A percentile compares a stretch with the other conserved stretches of the same genome.
These are phyloP conservation scores for Bradypodion pumilum DNA, from an alignment of 2,797 vertebrate species.

Conservation along the genomic window DNA sequence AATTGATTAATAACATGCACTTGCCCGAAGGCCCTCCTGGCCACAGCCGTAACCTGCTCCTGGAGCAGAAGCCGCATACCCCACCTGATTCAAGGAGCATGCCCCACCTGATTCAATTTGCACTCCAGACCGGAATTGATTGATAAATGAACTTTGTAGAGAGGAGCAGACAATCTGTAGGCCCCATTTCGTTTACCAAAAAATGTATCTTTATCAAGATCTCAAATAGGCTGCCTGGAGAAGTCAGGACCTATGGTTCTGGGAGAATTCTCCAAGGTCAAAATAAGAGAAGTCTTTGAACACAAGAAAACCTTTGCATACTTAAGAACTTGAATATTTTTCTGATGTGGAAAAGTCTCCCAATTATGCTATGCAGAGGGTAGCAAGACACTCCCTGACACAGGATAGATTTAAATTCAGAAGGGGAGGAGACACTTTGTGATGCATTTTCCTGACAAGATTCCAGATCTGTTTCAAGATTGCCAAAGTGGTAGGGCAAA, in stretches of 20 bases:
- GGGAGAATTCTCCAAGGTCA: not conserved
- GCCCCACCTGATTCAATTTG: too few species aligned
- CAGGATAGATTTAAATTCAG: not conserved
- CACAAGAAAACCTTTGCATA: not conserved
- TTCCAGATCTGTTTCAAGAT: not conserved
- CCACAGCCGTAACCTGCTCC: too few species aligned
- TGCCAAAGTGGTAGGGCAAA: constrained; percentile 17
- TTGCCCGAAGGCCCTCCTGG: too few species aligned
- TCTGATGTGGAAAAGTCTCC: not conserved
- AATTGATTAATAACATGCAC: too few species aligned
- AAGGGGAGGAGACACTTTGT: not conserved
- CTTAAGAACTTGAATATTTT: not conserved
- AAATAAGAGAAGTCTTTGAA: not conserved
- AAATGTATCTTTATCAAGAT: not conserved
- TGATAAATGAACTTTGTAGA: too few species aligned
- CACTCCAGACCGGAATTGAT: too few species aligned
- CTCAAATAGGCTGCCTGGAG: not conserved
- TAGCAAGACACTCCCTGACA: not conserved
- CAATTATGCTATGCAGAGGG: not conserved
- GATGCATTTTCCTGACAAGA: not conserved
- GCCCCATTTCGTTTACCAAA: too few species aligned
- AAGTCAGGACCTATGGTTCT: not conserved
- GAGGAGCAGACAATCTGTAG: too few species aligned
- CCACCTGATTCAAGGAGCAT: too few species aligned
- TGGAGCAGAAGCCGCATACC: too few species aligned